Percentiles rank a stretch among this genome's conserved stretches.
phyloP scores from a whole-genome alignment of 2,797 vertebrate genomes.

The Pampus argenteus region DNA sequence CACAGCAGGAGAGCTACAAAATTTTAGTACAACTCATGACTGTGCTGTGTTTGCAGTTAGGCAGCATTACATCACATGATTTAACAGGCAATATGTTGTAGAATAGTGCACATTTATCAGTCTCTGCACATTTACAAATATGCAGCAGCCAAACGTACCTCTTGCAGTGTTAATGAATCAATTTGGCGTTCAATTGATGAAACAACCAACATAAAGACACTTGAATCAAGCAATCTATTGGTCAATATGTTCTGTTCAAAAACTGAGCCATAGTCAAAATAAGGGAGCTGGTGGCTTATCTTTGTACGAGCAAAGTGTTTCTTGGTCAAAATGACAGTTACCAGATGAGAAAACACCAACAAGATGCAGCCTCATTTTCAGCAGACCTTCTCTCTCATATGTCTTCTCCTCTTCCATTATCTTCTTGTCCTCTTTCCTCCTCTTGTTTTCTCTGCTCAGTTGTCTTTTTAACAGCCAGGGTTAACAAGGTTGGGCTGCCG shows the following conservation, averaged over 20 bases:
- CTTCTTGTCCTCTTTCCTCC: not conserved
- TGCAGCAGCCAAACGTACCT: not conserved
- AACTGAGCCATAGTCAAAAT: slow-evolving; percentile 15
- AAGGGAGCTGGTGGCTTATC: not conserved
- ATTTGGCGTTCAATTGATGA: not conserved
- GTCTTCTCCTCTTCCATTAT: slow-evolving; percentile 15
- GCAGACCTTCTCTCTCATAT: slow-evolving; percentile 10
- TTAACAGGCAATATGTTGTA: not conserved
- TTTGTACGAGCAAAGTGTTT: slow-evolving; percentile 17
- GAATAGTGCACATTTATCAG: not conserved
- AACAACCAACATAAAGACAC: not conserved
- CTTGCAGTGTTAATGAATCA: not conserved
- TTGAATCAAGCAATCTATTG: not conserved
- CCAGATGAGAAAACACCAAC: slow-evolving; percentile 45
- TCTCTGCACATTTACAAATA: not conserved
- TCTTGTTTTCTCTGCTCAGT: slow-evolving; percentile 30
- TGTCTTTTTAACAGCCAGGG: slow-evolving; percentile 31
- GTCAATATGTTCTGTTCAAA: not conserved
- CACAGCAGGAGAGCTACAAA: too few species aligned
- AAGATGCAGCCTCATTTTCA: slow-evolving; percentile 40
- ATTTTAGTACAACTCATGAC: too few species aligned
- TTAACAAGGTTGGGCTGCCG: slow-evolving; percentile 39
- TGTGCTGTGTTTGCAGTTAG: too few species aligned
- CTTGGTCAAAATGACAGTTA: slow-evolving; percentile 27
- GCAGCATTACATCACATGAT: not conserved